Percentiles rank a stretch among this genome's conserved stretches.
Conservation (phyloP, 2,888 invertebrate genomes). For the Poecilus cupreus region DNA sequence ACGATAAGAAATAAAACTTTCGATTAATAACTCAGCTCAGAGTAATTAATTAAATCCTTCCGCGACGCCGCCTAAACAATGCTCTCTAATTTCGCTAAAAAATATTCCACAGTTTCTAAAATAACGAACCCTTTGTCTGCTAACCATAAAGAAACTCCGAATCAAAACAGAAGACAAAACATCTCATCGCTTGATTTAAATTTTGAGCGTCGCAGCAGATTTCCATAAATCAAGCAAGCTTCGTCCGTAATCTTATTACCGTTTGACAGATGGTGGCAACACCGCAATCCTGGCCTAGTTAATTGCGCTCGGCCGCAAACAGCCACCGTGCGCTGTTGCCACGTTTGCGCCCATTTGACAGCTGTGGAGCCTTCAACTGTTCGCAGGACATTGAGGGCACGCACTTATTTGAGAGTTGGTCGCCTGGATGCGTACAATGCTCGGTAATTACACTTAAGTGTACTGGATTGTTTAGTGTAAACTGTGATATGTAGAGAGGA, state of each 20-base stretch:
- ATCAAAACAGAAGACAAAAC: conserved; percentile 33
- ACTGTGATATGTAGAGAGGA: no score
- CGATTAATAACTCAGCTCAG: no score
- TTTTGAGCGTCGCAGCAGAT: conserved; percentile 13
- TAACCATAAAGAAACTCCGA: neutral
- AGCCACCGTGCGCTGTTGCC: neutral
- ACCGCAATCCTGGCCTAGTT: conserved; percentile 44
- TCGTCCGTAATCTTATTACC: conserved; percentile 39
- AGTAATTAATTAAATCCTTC: no score
- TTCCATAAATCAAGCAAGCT: conserved; percentile 44
- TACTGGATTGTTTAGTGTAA: no score
- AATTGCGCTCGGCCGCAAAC: conserved; percentile 42
- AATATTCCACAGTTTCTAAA: neutral
- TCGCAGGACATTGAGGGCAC: neutral
- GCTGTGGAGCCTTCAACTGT: neutral
- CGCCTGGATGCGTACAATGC: no score
- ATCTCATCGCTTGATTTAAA: conserved; percentile 35
- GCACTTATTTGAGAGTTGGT: neutral
- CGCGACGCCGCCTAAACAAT: no score
- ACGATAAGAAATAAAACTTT: no score
- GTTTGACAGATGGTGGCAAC: conserved; percentile 35
- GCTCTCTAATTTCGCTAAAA: neutral
- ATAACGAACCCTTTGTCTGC: neutral
- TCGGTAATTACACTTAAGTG: no score
- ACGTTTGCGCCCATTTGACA: neutral